These are phyloP conservation scores for Oscarella lobularis DNA, from an alignment of 37 sponge, comb jelly and placozoan species.

Conservation along the genomic window DNA sequence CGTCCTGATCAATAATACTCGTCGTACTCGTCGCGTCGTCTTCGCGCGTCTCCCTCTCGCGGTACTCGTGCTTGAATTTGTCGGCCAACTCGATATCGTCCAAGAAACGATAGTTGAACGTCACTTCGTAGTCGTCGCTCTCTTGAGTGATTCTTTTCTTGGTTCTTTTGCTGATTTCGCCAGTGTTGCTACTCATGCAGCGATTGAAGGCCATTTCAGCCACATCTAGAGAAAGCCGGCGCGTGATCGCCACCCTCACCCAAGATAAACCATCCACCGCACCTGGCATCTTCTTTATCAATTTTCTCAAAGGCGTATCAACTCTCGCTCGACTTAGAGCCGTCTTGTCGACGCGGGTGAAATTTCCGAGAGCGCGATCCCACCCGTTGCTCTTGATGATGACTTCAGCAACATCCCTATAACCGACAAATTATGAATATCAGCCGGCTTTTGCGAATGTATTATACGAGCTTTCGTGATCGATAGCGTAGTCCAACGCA, in stretches of 20 bases:
- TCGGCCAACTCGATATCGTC: background rate
- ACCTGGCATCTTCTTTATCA: slow-evolving; percentile 81
- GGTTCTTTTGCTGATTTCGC: background rate
- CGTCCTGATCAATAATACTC: background rate
- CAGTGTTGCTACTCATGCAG: background rate
- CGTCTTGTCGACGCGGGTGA: background rate
- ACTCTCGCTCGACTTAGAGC: background rate
- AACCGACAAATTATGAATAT: background rate
- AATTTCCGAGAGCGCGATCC: slow-evolving; percentile 51
- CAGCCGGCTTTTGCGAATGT: background rate
- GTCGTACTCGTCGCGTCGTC: background rate
- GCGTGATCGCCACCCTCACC: background rate
- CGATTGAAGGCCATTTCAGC: background rate
- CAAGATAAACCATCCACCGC: slow-evolving; percentile 1
- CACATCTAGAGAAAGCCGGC: background rate
- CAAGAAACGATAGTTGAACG: background rate
- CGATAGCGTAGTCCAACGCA: slow-evolving; percentile 74
- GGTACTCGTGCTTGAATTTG: background rate
- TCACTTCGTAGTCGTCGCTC: background rate
- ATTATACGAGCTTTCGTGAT: slow-evolving; percentile 7
- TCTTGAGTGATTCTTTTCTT: background rate
- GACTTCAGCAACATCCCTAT: slow-evolving; percentile 59
- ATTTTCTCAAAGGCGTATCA: slow-evolving; percentile 55
- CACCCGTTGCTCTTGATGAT: slow-evolving; percentile 39
- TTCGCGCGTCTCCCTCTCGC: background rate